Percentiles rank a stretch among this genome's conserved stretches.
phyloP scores from a whole-genome alignment of 1,140 invertebrate species.

The Hycleus phaleratus region DNA sequence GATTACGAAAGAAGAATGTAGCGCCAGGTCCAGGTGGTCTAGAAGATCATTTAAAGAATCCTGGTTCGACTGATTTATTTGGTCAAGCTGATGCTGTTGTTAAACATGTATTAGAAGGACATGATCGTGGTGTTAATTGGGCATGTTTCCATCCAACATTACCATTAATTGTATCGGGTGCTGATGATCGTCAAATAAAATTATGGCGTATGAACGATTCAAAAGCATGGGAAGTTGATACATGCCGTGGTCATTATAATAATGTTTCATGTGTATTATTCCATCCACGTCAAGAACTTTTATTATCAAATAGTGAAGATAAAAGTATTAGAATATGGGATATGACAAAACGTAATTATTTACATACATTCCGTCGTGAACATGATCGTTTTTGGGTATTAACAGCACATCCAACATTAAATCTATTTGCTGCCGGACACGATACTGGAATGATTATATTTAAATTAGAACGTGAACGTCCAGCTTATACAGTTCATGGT shows the following conservation, averaged over 20 bases:
- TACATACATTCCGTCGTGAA: constrained; percentile 92
- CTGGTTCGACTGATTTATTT: constrained; percentile 89
- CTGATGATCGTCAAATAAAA: constrained; percentile 96
- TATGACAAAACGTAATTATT: constrained; percentile 93
- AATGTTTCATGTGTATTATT: constrained; percentile 98
- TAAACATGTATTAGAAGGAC: constrained; percentile 95
- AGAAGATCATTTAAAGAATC: constrained; percentile 82
- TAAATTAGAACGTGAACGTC: constrained; percentile 86
- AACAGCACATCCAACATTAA: constrained; percentile 78
- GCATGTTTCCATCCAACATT: constrained; percentile 92
- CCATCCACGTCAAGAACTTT: constrained; percentile 94
- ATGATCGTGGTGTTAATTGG: constrained; percentile 98
- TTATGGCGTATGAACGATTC: constrained; percentile 99
- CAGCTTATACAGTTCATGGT: constrained; percentile 88
- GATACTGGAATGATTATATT: constrained; percentile 81
- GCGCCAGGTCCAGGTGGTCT: constrained; percentile 86
- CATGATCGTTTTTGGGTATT: constrained; percentile 97
- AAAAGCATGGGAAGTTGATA: constrained; percentile 99
- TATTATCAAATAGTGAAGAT: constrained; percentile 96
- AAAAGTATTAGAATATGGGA: constrained; percentile 98
- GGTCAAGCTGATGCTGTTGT: constrained; percentile 96
- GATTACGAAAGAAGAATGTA: constrained; percentile 94
- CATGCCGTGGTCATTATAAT: constrained; percentile 97
- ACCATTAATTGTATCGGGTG: constrained; percentile 93
- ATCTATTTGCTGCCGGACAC: constrained; percentile 89